Evolutionary conservation across 2,797 vertebrate species (phyloP).

Genomic region (Spondyliosoma cantharus): DNA sequence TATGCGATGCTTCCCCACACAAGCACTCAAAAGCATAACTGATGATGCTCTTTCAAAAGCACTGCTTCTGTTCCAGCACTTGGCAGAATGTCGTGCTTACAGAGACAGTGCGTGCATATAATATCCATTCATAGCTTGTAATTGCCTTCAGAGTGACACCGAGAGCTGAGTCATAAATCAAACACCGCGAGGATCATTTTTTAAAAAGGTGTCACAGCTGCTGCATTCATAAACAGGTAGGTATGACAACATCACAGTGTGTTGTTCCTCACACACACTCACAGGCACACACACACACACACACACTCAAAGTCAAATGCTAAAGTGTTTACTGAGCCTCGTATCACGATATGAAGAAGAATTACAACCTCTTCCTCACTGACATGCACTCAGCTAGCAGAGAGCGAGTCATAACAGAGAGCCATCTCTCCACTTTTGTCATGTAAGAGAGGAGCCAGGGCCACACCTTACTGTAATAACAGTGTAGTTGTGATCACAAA

Average conservation of each 20-base stretch:
- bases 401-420: conserved; percentile 24
- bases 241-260: conserved; percentile 65
- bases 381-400: conserved; percentile 22
- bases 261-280: conserved; percentile 29
- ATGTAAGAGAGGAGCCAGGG: neutral
- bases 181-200: conserved; percentile 67
- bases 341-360: conserved; percentile 27
- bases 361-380: conserved; percentile 25
- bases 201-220: conserved; percentile 66
- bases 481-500: no score
- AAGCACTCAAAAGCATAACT: conserved; percentile 75
- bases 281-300: conserved; percentile 12
- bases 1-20: conserved; percentile 57
- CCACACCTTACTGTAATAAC: conserved; percentile 7
- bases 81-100: conserved; percentile 74
- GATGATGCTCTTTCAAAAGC: conserved; percentile 79
- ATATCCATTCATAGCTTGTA: conserved; percentile 83
- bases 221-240: conserved; percentile 71
- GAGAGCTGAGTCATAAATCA: conserved; percentile 81
- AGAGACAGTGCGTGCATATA: conserved; percentile 76
- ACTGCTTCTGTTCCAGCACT: conserved; percentile 73
- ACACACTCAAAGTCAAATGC: conserved; percentile 16
- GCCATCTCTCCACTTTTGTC: conserved; percentile 16
- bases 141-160: conserved; percentile 83
- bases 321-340: conserved; percentile 16